Percentiles rank a stretch among this genome's conserved stretches.
Conservation (phyloP, 2,113 vertebrate species). For the Ctenodactylus gundi region DNA sequence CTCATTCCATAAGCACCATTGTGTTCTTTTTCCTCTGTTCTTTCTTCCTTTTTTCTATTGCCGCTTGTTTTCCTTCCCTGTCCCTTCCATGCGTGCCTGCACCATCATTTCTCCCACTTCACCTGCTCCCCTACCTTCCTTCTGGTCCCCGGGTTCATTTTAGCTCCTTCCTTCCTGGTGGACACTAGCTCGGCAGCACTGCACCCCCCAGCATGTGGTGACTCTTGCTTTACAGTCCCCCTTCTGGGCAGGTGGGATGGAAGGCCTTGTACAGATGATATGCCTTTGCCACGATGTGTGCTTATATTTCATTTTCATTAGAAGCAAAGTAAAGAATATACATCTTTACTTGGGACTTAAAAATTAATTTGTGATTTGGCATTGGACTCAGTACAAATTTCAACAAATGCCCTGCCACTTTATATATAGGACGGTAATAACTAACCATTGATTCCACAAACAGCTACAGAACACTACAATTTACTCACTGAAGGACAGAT, state of each 20-base stretch:
- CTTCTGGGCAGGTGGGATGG: background rate
- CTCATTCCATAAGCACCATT: background rate
- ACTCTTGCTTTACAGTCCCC: background rate
- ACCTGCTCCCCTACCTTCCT: background rate
- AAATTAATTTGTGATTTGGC: slow-evolving; percentile 5
- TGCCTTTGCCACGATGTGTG: too few species aligned
- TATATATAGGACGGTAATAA: slow-evolving; percentile 6
- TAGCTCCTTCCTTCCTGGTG: background rate
- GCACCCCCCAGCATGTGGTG: background rate
- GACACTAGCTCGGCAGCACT: background rate
- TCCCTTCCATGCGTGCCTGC: background rate
- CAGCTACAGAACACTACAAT: background rate
- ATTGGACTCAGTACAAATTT: slow-evolving; percentile 17
- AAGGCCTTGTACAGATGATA: too few species aligned
- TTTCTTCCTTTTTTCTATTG: background rate
- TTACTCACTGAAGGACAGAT: slow-evolving; percentile 10
- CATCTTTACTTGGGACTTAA: background rate
- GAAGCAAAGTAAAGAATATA: slow-evolving; percentile 19
- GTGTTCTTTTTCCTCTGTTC: background rate
- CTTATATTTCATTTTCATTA: background rate
- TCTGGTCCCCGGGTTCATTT: background rate
- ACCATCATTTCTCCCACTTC: background rate
- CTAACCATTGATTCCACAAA: background rate
- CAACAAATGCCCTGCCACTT: background rate
- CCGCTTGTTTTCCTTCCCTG: background rate